Evolutionary conservation across 2,888 invertebrate species (phyloP).

Genomic region (Mactromeris polynyma): DNA sequence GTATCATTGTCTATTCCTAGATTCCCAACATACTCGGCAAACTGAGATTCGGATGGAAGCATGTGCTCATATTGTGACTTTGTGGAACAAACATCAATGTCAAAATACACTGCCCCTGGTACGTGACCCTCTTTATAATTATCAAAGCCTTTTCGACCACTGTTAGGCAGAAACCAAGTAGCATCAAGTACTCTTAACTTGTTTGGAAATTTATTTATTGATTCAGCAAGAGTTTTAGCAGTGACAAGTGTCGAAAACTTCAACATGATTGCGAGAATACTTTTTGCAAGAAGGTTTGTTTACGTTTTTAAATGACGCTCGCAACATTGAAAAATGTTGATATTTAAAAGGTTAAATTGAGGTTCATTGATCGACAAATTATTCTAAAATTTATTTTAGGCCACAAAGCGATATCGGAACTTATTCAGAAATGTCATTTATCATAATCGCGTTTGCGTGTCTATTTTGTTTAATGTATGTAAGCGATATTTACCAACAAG

Average conservation of each 20-base stretch:
- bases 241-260: conserved; percentile 66
- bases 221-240: conserved; percentile 66
- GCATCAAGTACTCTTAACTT: conserved; percentile 82
- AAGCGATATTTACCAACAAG: conserved; percentile 42
- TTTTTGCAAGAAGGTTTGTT: not conserved
- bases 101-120: conserved; percentile 84
- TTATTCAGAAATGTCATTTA: not conserved
- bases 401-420: not conserved
- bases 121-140: conserved; percentile 83
- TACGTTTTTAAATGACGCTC: conserved; percentile 13
- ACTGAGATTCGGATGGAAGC: conserved; percentile 79
- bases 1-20: conserved; percentile 82
- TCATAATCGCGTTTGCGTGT: not conserved
- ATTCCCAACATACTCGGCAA: conserved; percentile 82
- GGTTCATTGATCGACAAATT: not conserved
- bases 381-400: not conserved
- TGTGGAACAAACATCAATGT: conserved; percentile 83
- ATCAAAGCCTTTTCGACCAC: conserved; percentile 74
- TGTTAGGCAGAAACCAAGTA: conserved; percentile 82
- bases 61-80: conserved; percentile 78
- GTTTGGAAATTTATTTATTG: conserved; percentile 60
- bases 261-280: conserved; percentile 26
- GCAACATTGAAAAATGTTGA: not conserved
- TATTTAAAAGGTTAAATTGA: not conserved
- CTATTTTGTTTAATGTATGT: not conserved